Base-by-base conservation (phyloP, 2,113 vertebrate genomes). In the Chaenocephalus aceratus region DNA sequence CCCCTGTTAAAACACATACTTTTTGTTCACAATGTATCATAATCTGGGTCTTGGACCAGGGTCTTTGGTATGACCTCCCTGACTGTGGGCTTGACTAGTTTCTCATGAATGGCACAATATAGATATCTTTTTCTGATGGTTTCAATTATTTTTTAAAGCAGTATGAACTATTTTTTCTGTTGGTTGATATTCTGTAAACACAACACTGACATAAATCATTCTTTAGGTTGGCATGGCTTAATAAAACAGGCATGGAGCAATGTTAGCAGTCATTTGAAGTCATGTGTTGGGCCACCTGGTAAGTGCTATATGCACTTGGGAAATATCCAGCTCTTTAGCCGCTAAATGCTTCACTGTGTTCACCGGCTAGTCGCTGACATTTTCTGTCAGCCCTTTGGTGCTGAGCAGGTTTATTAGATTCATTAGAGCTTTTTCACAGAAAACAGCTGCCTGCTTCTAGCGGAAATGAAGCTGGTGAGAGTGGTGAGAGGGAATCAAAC, bases 371-470 rank as follows among this genome's bases (percentile, higher is more conserved):
- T 78, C 26, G 2, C 67, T 71, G 36, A 57, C 66, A 45, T 23
- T 44, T 26, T 66, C 36, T 61, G 56, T 77, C 75, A 61, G 65
- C 75, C 52, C 34, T 13, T 16, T 56, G 44, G 23, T 58, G 61
- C 59, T 18, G 16, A 49, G 41, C 26, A 11, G 66, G 51, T 56
- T 54, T 23, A 44, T 69, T 77, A 41, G 65, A 77, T 54, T 54
- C 46, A 70, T 62, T 46, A 16, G 36, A 46, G 49, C n/a, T 56
- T 48, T 62, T 58, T 26, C 49, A 53, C 34, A 11, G 51, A 48
- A 62, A 78, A 63, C 76, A 78, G 41, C 66, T 63, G 36, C 26
- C 26, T 61, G 71, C 71, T 69, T 61, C 54, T 61, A 62, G 3
- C 54, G 54, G 41, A 72, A 72, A 72, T 67, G 48, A 54, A 2